Conservation (phyloP, 23 tunicate genomes). For the Ascidia mentula region DNA sequence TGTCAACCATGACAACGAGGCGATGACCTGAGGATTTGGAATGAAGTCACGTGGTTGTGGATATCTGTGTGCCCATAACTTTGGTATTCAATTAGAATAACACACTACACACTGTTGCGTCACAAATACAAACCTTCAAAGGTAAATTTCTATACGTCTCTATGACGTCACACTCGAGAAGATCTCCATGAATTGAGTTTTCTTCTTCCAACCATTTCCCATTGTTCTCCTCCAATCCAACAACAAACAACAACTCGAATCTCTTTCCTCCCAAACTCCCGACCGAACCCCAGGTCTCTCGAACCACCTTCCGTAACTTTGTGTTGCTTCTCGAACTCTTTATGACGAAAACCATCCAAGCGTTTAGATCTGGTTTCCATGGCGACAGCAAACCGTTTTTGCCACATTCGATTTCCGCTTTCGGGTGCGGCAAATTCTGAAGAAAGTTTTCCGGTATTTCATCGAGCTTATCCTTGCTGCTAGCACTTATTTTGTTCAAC, state of each 20-base stretch:
- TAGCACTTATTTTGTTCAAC: no score
- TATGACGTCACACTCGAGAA: neutral
- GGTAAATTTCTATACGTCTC: neutral
- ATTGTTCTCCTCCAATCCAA: neutral
- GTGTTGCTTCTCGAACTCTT: neutral
- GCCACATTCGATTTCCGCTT: neutral
- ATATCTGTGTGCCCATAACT: no score
- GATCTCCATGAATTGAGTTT: neutral
- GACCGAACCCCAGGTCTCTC: neutral
- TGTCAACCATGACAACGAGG: neutral
- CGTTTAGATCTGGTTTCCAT: neutral
- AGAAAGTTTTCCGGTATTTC: neutral
- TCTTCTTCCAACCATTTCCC: neutral
- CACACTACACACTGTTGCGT: no score
- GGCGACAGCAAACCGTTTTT: conserved; percentile 3
- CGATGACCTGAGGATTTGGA: neutral
- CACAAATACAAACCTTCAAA: no score
- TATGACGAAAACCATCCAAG: neutral
- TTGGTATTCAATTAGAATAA: no score
- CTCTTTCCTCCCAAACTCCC: neutral
- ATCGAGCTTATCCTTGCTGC: no score
- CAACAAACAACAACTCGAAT: neutral
- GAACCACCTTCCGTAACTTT: neutral
- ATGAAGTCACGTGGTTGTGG: no score
- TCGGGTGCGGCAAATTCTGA: neutral